Evolutionary conservation across 2,113 vertebrate species (phyloP).

Genomic region (Myrmophylax atrothorax): DNA sequence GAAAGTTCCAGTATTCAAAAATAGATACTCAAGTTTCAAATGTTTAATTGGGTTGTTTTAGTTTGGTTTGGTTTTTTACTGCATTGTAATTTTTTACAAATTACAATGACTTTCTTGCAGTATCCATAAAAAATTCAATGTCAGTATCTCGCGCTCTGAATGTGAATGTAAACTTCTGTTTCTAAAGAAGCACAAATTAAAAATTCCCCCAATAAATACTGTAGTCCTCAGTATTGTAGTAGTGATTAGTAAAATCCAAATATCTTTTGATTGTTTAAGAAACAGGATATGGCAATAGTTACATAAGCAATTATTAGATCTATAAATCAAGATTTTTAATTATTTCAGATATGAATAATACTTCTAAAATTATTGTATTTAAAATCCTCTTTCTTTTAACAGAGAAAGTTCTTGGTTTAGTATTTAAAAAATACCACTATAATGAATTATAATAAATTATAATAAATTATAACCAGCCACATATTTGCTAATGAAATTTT

Average conservation of each 20-base stretch:
- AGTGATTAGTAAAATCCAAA: neutral
- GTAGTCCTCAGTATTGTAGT: neutral
- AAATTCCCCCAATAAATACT: neutral
- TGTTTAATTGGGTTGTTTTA: neutral
- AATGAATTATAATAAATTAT: slow-evolving; percentile 43
- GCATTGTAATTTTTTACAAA: neutral
- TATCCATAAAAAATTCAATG: neutral
- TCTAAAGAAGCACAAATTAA: neutral
- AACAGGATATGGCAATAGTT: neutral
- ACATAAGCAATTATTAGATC: neutral
- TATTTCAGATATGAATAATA: neutral
- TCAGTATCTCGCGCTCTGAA: neutral
- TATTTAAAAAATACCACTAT: neutral
- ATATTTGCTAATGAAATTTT: neutral
- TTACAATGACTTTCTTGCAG: neutral
- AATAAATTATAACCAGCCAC: slow-evolving; percentile 19
- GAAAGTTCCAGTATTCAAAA: neutral
- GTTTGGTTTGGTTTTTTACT: neutral
- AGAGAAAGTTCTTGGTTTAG: neutral
- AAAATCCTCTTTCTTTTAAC: neutral
- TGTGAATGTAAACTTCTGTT: slow-evolving; percentile 1
- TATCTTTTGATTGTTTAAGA: neutral
- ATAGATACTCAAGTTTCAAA: neutral
- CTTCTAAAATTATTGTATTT: neutral
- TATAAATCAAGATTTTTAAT: neutral